Evolutionary conservation across 2,797 vertebrate species (phyloP).

Genomic region (Poecilia picta): DNA sequence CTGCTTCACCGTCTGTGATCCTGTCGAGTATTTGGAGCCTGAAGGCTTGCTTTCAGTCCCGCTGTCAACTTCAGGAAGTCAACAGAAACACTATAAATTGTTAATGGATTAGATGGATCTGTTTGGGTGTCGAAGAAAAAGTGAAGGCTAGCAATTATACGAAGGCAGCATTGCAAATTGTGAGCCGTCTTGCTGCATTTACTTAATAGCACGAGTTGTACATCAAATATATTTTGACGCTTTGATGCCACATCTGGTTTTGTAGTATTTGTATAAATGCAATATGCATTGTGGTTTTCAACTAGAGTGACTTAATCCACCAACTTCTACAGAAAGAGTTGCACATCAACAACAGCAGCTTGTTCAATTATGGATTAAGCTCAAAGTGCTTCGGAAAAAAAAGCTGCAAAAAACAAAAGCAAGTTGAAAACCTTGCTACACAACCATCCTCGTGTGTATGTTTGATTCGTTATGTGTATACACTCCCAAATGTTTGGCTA

Average conservation of each 20-base stretch:
- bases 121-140: constrained; percentile 33
- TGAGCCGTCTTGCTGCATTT: constrained; percentile 13
- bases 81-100: constrained; percentile 50
- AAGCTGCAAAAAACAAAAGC: background rate
- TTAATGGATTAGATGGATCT: constrained; percentile 45
- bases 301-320: background rate
- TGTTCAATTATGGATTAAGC: background rate
- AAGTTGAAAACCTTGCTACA: background rate
- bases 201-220: background rate
- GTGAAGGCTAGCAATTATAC: constrained; percentile 54
- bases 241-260: background rate
- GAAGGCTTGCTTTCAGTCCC: constrained; percentile 51
- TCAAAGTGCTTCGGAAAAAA: background rate
- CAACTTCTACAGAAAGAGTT: background rate
- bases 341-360: background rate
- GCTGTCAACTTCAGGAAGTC: constrained; percentile 68
- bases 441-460: background rate
- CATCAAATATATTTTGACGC: background rate
- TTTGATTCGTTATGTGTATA: background rate
- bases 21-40: constrained; percentile 36
- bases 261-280: background rate
- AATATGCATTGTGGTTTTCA: background rate
- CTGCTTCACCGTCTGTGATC: constrained; percentile 35
- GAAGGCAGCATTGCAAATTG: background rate
- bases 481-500: constrained; percentile 10